Evolutionary conservation across 2,113 vertebrate species (phyloP).

Genomic region (Chaenogobius annularis): DNA sequence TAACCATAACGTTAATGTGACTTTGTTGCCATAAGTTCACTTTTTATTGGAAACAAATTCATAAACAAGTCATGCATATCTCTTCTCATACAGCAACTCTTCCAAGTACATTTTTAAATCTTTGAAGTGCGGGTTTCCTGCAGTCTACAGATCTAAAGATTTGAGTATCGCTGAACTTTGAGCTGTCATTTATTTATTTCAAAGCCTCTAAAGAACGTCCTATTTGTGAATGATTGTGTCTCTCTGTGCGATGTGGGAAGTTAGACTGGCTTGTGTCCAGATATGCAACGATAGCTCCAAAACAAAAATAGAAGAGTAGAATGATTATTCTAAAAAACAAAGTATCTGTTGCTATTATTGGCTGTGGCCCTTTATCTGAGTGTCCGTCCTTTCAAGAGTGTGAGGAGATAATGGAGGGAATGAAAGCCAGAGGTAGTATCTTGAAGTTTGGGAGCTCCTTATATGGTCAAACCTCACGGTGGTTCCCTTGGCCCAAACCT

Average conservation of each 20-base stretch:
- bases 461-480: constrained; percentile 70
- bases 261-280: constrained; percentile 36
- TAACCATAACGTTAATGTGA: neutral
- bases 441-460: constrained; percentile 66
- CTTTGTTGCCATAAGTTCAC: neutral
- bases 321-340: neutral
- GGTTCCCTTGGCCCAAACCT: constrained; percentile 59
- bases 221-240: constrained; percentile 31
- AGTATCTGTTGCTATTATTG: constrained; percentile 10
- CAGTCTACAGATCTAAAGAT: constrained; percentile 33
- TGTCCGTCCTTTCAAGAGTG: constrained; percentile 22
- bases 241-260: constrained; percentile 31
- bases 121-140: constrained; percentile 27
- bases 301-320: constrained; percentile 25
- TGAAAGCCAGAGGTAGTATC: constrained; percentile 50
- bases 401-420: constrained; percentile 23
- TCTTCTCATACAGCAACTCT: constrained; percentile 26
- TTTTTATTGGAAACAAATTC: constrained; percentile 12
- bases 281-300: constrained; percentile 16
- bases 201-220: constrained; percentile 27
- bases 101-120: constrained; percentile 9
- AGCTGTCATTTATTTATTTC: constrained; percentile 33
- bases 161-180: constrained; percentile 41
- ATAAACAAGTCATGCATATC: constrained; percentile 30
- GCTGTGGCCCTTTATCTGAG: constrained; percentile 23